phyloP scores from a whole-genome alignment of 2,888 invertebrate species.

The Drosophila ustulata region DNA sequence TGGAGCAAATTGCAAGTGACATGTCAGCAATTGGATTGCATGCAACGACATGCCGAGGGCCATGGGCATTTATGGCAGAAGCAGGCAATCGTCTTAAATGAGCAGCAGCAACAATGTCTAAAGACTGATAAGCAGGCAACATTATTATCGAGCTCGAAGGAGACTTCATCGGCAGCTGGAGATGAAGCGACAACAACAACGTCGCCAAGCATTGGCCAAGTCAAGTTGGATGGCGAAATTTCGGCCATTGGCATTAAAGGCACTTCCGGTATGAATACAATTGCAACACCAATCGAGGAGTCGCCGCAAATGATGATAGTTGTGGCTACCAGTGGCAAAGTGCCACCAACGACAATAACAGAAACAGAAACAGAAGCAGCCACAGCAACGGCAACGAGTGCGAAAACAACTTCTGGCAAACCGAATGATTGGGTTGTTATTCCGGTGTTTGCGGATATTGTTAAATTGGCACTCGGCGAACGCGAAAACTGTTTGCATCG shows the following conservation, averaged over 20 bases:
- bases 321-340: not conserved
- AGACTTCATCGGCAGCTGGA: conserved; percentile 38
- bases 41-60: conserved; percentile 85
- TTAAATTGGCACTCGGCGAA: conserved; percentile 84
- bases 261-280: conserved; percentile 54
- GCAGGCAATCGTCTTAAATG: conserved; percentile 84
- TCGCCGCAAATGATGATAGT: conserved; percentile 7
- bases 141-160: conserved; percentile 31
- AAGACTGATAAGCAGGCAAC: conserved; percentile 46
- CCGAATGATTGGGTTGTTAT: conserved; percentile 83
- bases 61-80: conserved; percentile 85
- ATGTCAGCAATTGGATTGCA: conserved; percentile 85
- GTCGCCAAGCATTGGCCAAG: conserved; percentile 38
- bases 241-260: conserved; percentile 23
- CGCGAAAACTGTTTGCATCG: conserved; percentile 84
- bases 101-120: conserved; percentile 70
- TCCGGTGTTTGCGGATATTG: conserved; percentile 85
- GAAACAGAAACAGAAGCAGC: conserved; percentile 17
- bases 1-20: conserved; percentile 85
- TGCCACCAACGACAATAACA: not conserved
- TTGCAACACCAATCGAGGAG: conserved; percentile 8
- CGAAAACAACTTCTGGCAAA: conserved; percentile 12
- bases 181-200: conserved; percentile 37
- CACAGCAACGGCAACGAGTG: not conserved
- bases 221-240: conserved; percentile 15